Evolutionary conservation across 2,113 vertebrate species (phyloP).

Genomic region (Anarrhichthys ocellatus): DNA sequence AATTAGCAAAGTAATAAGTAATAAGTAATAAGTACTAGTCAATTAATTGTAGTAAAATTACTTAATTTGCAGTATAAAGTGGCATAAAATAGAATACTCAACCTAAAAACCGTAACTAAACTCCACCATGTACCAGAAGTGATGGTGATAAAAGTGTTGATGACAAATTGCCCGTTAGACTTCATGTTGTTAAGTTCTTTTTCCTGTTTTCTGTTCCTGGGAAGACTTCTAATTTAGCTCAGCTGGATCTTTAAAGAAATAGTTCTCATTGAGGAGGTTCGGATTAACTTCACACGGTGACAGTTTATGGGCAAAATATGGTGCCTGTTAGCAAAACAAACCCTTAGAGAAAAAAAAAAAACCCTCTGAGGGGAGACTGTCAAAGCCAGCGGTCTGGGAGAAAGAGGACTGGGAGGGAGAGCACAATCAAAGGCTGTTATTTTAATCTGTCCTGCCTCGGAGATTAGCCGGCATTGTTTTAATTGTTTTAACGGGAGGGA

Average conservation of each 20-base stretch:
- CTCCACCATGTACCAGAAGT: background rate
- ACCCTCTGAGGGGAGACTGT: slow-evolving; percentile 59
- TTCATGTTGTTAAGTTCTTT: slow-evolving; percentile 5
- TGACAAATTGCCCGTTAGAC: background rate
- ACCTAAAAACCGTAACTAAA: background rate
- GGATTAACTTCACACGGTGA: slow-evolving; percentile 79
- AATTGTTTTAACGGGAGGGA: slow-evolving; percentile 85
- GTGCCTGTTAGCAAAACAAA: slow-evolving; percentile 85
- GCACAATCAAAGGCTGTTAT: slow-evolving; percentile 86
- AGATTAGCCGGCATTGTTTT: slow-evolving; percentile 88
- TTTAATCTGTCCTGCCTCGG: slow-evolving; percentile 83
- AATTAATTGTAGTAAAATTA: background rate
- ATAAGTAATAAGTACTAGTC: background rate
- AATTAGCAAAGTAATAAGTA: background rate
- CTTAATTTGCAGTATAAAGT: background rate
- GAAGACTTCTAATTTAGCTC: slow-evolving; percentile 53
- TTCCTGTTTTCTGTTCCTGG: slow-evolving; percentile 19
- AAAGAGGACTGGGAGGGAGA: slow-evolving; percentile 68
- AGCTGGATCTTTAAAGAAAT: slow-evolving; percentile 48
- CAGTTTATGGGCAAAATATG: slow-evolving; percentile 81
- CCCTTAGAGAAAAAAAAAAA: slow-evolving; percentile 44
- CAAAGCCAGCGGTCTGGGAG: slow-evolving; percentile 69
- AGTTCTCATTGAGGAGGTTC: slow-evolving; percentile 49
- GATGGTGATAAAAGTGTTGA: background rate
- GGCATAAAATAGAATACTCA: background rate